Evolutionary conservation across 2,888 invertebrate species (phyloP), one percentile per base, ranked within the genome.

Genomic region (Ophioninae sp.): DNA sequence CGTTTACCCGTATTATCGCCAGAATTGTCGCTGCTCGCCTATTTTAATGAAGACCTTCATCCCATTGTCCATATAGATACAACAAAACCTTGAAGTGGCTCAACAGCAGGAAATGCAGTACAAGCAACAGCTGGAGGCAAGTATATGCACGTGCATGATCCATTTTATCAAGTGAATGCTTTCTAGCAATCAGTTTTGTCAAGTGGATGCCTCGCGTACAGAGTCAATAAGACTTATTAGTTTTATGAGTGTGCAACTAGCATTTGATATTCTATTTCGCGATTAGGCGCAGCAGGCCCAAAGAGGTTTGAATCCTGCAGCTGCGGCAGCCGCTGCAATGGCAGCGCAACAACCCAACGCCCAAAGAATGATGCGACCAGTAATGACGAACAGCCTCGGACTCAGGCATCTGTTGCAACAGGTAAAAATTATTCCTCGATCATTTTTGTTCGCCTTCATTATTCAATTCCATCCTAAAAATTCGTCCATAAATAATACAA

Each of bases 31-130:
- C 67, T 30, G 5, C 62, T 62, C 13, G 57, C 62, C 21, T 39
- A 64, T 62, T 30, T 10, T 64, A 41, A 64, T 72, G 50, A 39
- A 57, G 61, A 65, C 39, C 64, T 61, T 69, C 30, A 7, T n/a
- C 8, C 70, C 44, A 37, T 23, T 10, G 59, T 44, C 0, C 20
- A 57, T 10, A 21, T 94, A 95, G 91, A 93, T 95, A 85, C 95
- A 95, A 88, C 95, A 95, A 89, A 94, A 94, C 83, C 93, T 96
- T 74, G 96, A 97, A 89, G 95, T 95, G 8, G 96, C 96, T 0
- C 97, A 97, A 89, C 96, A 96, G 86, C 96, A 96, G 88, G 97
- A 97, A 89, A 95, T 96, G 92, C 97, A 97, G 86, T 97, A 95
- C 90, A 97, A 96, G 89, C 94, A 94, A 87, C 95, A 95, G 88